Conservation (phyloP, 2,797 vertebrate genomes). For the Diglossa cyanea region DNA sequence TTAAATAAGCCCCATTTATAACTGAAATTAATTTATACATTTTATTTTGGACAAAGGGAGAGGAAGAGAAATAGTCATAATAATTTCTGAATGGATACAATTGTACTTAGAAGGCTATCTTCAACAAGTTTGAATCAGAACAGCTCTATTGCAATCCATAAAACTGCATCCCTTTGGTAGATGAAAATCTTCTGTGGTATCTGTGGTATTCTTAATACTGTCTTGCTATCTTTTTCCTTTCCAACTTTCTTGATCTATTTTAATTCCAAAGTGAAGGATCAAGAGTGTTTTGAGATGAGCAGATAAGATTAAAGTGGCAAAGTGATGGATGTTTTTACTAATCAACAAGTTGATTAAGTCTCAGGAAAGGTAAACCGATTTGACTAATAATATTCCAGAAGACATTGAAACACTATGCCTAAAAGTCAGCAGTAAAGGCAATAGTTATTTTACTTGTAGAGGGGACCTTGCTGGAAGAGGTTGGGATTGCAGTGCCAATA, state of each 20-base stretch:
- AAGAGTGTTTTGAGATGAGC: not conserved
- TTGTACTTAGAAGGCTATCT: not conserved
- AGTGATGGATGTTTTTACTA: not conserved
- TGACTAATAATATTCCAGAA: not conserved
- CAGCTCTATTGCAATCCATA: not conserved
- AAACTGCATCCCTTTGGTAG: not conserved
- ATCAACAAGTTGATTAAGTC: not conserved
- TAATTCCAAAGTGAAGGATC: not conserved
- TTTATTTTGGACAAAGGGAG: not conserved
- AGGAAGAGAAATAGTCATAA: not conserved
- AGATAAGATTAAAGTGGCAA: not conserved
- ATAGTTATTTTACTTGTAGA: not conserved
- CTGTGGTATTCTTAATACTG: not conserved
- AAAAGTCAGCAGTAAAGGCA: not conserved
- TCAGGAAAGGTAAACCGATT: not conserved
- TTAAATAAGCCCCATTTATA: not conserved
- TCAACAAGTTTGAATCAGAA: not conserved
- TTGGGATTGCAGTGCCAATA: not conserved
- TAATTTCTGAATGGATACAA: not conserved
- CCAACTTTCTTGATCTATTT: not conserved
- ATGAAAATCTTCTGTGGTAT: not conserved
- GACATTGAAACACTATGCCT: not conserved
- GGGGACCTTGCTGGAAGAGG: not conserved
- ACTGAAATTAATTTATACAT: not conserved
- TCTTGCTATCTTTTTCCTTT: not conserved